Conservation (phyloP, 2,888 invertebrate species). For the Orchesella flavescens region DNA sequence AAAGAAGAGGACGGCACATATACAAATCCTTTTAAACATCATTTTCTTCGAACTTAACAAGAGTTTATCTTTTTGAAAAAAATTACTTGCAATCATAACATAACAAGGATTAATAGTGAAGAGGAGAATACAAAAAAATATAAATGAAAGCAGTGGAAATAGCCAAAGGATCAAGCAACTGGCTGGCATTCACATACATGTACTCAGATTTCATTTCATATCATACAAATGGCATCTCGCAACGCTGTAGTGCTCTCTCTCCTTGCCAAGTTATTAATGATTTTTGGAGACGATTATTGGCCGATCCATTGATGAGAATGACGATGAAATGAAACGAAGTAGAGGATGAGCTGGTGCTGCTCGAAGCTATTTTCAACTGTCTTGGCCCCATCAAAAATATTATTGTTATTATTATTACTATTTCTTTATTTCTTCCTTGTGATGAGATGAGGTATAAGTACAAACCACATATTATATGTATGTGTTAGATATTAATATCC, state of each 20-base stretch:
- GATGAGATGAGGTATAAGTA: too few relatives aligned
- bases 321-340: constrained; percentile 5
- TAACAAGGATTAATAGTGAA: constrained; percentile 28
- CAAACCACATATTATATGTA: too few relatives aligned
- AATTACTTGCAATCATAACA: constrained; percentile 30
- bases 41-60: neutral
- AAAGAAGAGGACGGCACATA: constrained; percentile 5
- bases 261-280: constrained; percentile 51
- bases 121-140: constrained; percentile 13
- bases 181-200: neutral
- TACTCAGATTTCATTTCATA: neutral
- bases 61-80: constrained; percentile 26
- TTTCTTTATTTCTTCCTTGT: neutral
- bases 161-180: constrained; percentile 21
- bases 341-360: constrained; percentile 8
- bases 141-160: constrained; percentile 11
- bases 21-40: neutral
- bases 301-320: constrained; percentile 43
- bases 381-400: constrained; percentile 29
- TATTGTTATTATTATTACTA: constrained; percentile 21
- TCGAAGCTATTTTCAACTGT: constrained; percentile 47
- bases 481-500: too few relatives aligned
- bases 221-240: neutral
- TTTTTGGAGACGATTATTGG: constrained; percentile 51
- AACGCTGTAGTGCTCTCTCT: too few relatives aligned